Evolutionary conservation across 2,888 invertebrate species (phyloP), one percentile per base, ranked within the genome.

Genomic region (Empis stercorea): DNA sequence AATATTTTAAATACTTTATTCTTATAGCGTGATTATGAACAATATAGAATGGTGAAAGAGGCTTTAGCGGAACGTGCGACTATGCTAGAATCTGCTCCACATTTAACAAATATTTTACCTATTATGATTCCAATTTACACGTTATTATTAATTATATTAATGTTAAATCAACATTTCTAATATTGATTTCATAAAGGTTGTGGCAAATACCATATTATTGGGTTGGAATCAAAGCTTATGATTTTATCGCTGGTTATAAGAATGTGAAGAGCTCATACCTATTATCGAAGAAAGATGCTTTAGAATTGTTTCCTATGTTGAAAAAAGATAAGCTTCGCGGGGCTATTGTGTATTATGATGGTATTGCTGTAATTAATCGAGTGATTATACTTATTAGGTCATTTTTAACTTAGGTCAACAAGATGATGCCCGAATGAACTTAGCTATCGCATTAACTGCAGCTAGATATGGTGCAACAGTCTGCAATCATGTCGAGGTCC

Each of bases 171-270:
- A 27, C 5, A 27, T 27, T 27, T 2, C 7, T 27, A 4, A 27
- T 27, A 27, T 6, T 9, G 2, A 7, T 27, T 27, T 53, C 54
- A 71, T 66, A 20, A 67, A 96, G 95, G 64, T 93, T 92, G 86
- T 99, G 97, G 96, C 95, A 97, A 72, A 81, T 99, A 48, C 99
- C 99, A 0, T 99, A 99, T 66, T 99, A 83, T 70, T 99, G 96
- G 96, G 82, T 87, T 56, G 99, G 99, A 51, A 99, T 99, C 58
- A 99, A 99, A 71, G 84, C 86, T 74, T 99, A 99, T 72, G 99
- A 99, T 68, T 61, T 99, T 44, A 97, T 99, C 1, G 96, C 99
- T 27, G 99, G 99, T 6, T 84, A 84, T 56, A 84, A 96, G 63
- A 89, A 92, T 52, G 84, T 99, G 11, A 95, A 96, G 68, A 84